Percentiles rank a stretch among this genome's conserved stretches.
phyloP scores from a whole-genome alignment of 2,797 vertebrate genomes.

The Arvicola amphibius region DNA sequence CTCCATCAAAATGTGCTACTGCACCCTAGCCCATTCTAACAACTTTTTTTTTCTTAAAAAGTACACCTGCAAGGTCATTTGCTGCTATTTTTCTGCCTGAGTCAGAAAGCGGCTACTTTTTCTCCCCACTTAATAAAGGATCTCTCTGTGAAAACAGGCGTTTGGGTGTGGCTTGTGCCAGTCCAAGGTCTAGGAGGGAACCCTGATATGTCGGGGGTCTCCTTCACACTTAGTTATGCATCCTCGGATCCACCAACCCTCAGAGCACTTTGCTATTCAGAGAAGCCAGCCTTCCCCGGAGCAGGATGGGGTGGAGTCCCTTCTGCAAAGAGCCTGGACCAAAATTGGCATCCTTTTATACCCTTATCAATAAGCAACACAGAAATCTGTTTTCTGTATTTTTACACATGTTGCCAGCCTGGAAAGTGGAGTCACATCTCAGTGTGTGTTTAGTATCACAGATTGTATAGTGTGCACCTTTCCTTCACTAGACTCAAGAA shows the following conservation, averaged over 20 bases:
- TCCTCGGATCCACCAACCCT: neutral
- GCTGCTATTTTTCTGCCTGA: neutral
- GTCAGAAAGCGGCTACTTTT: neutral
- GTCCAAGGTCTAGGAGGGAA: neutral
- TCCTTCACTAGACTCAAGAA: neutral
- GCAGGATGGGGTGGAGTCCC: neutral
- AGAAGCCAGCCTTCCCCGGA: neutral
- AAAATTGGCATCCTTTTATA: neutral
- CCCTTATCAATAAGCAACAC: neutral
- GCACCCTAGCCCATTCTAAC: neutral
- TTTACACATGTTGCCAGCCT: neutral
- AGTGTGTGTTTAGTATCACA: neutral
- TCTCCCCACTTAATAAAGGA: neutral
- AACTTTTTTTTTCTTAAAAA: neutral
- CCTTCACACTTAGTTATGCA: neutral
- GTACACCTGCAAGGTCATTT: neutral
- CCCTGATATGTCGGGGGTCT: neutral
- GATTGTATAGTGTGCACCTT: neutral
- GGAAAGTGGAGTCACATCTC: neutral
- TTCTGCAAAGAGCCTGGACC: neutral
- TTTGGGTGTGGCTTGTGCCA: neutral
- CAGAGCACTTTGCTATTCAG: neutral
- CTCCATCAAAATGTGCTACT: neutral
- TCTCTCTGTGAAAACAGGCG: neutral
- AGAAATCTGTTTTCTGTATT: neutral